Percentiles rank a stretch among this genome's conserved stretches.
Conservation (phyloP, 1,140 invertebrate genomes). For the Thrips palmi region DNA sequence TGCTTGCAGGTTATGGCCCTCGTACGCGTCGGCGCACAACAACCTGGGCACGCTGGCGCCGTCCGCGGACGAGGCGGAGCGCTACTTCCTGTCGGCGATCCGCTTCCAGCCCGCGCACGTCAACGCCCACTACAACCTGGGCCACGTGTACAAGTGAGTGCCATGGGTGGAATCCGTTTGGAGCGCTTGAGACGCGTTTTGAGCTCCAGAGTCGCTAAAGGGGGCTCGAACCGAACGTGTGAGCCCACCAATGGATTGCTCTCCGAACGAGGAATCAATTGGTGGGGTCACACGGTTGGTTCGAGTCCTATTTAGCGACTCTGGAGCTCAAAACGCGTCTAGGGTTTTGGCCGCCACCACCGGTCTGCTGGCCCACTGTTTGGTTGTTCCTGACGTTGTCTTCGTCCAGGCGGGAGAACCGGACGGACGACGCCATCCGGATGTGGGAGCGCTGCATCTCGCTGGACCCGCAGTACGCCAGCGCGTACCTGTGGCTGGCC, state of each 20-base stretch:
- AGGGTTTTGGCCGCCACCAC: too few species aligned
- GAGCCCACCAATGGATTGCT: too few species aligned
- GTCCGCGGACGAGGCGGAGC: conserved; percentile 48
- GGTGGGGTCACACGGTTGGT: too few species aligned
- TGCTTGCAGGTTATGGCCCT: conserved; percentile 64
- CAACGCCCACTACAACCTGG: conserved; percentile 73
- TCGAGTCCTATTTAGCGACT: too few species aligned
- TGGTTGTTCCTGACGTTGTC: too few species aligned
- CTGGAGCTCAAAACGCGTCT: too few species aligned
- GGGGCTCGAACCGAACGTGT: too few species aligned
- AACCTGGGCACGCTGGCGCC: conserved; percentile 65
- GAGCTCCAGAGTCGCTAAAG: too few species aligned
- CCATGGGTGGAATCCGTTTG: too few species aligned
- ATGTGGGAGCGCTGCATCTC: conserved; percentile 46
- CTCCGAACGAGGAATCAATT: too few species aligned
- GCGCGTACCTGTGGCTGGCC: conserved; percentile 44
- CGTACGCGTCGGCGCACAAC: conserved; percentile 73
- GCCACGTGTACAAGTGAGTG: conserved; percentile 64
- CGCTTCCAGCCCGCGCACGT: conserved; percentile 54
- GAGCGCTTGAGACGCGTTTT: too few species aligned
- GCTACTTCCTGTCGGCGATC: conserved; percentile 59
- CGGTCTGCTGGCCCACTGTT: too few species aligned
- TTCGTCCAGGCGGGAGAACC: conserved; percentile 44
- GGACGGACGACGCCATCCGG: conserved; percentile 36
- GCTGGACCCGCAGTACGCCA: conserved; percentile 42